Base-by-base conservation (phyloP, 2,113 vertebrate genomes). In the Neotoma lepida region DNA sequence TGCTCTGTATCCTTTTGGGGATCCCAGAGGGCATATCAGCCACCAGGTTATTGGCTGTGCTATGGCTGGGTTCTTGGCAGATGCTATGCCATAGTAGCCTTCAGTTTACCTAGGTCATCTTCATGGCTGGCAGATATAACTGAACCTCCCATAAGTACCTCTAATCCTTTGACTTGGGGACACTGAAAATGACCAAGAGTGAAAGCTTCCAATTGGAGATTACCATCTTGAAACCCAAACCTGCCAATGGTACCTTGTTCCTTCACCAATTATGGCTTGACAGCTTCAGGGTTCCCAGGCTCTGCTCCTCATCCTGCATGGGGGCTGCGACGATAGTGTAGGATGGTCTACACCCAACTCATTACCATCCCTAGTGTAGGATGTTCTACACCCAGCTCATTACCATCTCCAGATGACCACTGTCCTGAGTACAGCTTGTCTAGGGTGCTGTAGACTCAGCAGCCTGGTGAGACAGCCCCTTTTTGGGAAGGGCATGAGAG, bases 1-100 rank as follows among this genome's bases (percentile, higher is more conserved):
- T 4, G 3, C 46, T 24, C 35, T 30, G 8, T 0, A 0, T 61
- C 30, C 22, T 78, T 35, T 77, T 3, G 0, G 20, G 51, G 14
- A 6, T 33, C 30, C 24, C n/a, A 4, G 14, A 33, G 44, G 4
- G 82, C 56, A 28, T 33, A 54, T 6, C 44, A 10, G 22, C 22
- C 49, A 24, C 33, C 1, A 33, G 20, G 5, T 13, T 63, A 20
- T 33, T 30, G 15, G 17, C 82, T 30, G 17, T 18, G 0, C 3
- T 12, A 3, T 44, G 64, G 54, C 35, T 61, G 14, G 0, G 7
- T 73, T 71, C 61, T 51, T 54, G 44, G n/a, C 51, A 71, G 41
- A 56, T n/a, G 51, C 66, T 44, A 9, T 84, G 51, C 5, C 15
- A 15, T 54, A 24, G 63, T 41, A 12, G 61, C 49, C n/a, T 33